These are phyloP conservation scores for Acleris sparsana DNA, from an alignment of 2,888 invertebrate species.

Conservation along the genomic window DNA sequence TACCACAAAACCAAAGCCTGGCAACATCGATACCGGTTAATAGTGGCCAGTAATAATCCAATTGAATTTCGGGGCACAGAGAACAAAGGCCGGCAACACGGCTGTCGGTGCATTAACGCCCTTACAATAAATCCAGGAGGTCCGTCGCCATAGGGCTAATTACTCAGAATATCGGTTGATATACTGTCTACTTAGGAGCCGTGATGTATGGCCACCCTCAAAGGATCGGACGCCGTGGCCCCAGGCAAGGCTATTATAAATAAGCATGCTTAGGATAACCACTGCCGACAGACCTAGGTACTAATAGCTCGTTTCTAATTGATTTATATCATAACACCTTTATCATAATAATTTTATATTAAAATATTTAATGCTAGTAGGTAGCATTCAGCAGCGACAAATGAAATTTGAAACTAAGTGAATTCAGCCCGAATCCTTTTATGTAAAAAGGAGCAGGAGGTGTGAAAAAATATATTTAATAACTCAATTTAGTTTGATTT, in stretches of 20 bases:
- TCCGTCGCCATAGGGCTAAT: constrained; percentile 82
- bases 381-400: too few relatives aligned
- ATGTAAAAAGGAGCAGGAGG: too few relatives aligned
- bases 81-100: constrained; percentile 80
- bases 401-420: too few relatives aligned
- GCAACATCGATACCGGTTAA: constrained; percentile 26
- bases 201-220: constrained; percentile 79
- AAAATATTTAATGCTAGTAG: too few relatives aligned
- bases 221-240: constrained; percentile 76
- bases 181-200: constrained; percentile 81
- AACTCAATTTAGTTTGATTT: too few relatives aligned
- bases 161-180: constrained; percentile 80
- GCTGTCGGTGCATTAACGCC: constrained; percentile 80
- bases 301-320: constrained; percentile 26
- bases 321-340: constrained; percentile 29
- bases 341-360: constrained; percentile 1
- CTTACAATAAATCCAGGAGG: constrained; percentile 80
- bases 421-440: too few relatives aligned
- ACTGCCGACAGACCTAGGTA: constrained; percentile 57
- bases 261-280: constrained; percentile 77
- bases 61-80: constrained; percentile 70
- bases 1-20: background rate
- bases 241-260: constrained; percentile 69
- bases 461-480: too few relatives aligned
- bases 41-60: constrained; percentile 55